These are phyloP conservation scores for Macropodus opercularis DNA, from an alignment of 2,797 vertebrate species.

Conservation along the genomic window DNA sequence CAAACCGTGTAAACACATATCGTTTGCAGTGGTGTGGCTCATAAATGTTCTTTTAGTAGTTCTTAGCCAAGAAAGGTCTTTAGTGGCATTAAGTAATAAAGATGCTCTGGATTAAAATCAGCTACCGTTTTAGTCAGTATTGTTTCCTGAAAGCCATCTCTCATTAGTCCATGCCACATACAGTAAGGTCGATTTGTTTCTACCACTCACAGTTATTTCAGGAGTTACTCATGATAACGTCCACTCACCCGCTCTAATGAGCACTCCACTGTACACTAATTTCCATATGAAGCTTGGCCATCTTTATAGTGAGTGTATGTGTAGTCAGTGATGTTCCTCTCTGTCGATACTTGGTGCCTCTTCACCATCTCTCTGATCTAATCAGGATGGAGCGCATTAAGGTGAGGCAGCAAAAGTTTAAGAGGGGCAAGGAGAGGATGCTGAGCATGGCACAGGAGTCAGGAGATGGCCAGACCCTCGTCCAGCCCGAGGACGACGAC, in stretches of 20 bases:
- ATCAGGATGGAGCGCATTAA: slow-evolving; percentile 99
- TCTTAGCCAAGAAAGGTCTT: too few relatives aligned
- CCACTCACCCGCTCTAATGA: slow-evolving; percentile 61
- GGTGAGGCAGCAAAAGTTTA: slow-evolving; percentile 97
- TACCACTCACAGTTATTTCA: slow-evolving; percentile 56
- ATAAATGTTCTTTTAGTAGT: too few relatives aligned
- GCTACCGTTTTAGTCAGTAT: slow-evolving; percentile 22
- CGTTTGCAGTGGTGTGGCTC: too few relatives aligned
- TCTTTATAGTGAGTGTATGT: slow-evolving; percentile 45
- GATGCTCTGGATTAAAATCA: slow-evolving; percentile 27
- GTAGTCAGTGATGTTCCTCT: slow-evolving; percentile 31
- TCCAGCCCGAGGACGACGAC: slow-evolving; percentile 86
- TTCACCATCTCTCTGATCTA: slow-evolving; percentile 72
- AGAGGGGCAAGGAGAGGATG: slow-evolving; percentile 98
- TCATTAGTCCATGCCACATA: slow-evolving; percentile 41
- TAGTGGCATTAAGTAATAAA: slow-evolving; percentile 29
- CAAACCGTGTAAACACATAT: too few relatives aligned
- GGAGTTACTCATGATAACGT: slow-evolving; percentile 47
- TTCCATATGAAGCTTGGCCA: slow-evolving; percentile 54
- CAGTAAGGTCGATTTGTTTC: slow-evolving; percentile 54
- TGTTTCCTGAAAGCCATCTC: slow-evolving; percentile 51
- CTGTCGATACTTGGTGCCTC: slow-evolving; percentile 54
- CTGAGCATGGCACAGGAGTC: slow-evolving; percentile 91
- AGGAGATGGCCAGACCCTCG: slow-evolving; percentile 82
- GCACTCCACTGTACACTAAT: slow-evolving; percentile 58